These are phyloP conservation scores for Acheta domesticus DNA, from an alignment of 2,888 invertebrate genomes.

Conservation along the genomic window DNA sequence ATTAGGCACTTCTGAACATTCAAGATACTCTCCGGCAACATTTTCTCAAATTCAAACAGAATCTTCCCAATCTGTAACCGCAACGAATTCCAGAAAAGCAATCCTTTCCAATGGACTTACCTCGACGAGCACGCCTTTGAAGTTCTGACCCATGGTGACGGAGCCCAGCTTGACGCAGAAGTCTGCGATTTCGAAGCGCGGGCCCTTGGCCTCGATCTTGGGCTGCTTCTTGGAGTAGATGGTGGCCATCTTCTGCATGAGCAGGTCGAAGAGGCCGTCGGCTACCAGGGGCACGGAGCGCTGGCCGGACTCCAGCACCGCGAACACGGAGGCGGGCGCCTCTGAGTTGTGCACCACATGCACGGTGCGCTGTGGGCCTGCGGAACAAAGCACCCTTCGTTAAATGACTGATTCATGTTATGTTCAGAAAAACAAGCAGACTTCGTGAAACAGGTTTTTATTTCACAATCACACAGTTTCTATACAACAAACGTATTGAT, in stretches of 20 bases:
- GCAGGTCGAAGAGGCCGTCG: conserved; percentile 83
- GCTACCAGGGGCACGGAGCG: conserved; percentile 85
- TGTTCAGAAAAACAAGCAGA: no score
- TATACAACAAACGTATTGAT: no score
- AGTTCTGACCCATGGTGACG: conserved; percentile 87
- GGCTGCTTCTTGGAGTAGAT: conserved; percentile 89
- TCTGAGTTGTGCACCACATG: conserved; percentile 95
- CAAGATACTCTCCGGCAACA: no score
- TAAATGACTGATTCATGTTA: no score
- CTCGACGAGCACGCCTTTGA: conserved; percentile 91
- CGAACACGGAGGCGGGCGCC: conserved; percentile 90
- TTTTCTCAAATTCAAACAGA: no score
- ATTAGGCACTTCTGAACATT: no score
- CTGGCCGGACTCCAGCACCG: conserved; percentile 81
- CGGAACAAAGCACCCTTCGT: conserved; percentile 30
- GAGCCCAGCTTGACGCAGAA: conserved; percentile 91
- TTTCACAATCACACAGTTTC: no score
- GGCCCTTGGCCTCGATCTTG: conserved; percentile 85
- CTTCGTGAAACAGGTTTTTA: no score
- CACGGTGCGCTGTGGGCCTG: conserved; percentile 74
- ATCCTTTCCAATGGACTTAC: conserved; percentile 48
- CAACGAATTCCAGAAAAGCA: neutral
- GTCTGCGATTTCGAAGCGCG: conserved; percentile 82
- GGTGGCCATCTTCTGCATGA: conserved; percentile 84
- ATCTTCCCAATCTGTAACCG: no score